Conservation (phyloP, 2,888 invertebrate genomes). For the Pomacea canaliculata region DNA sequence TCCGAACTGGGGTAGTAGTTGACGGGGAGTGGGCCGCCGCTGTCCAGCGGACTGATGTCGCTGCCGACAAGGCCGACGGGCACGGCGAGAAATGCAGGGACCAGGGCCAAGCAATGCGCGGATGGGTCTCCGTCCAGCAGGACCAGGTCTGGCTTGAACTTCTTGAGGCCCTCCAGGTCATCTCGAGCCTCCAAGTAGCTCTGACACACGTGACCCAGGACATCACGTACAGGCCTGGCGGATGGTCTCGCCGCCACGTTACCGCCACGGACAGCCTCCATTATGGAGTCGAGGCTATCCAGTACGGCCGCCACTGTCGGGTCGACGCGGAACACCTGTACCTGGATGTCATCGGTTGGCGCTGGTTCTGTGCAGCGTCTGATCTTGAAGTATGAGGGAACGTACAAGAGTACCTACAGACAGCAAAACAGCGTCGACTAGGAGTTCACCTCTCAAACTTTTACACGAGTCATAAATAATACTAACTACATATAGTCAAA, state of each 20-base stretch:
- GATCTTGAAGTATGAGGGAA: conserved; percentile 21
- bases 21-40: conserved; percentile 10
- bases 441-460: background rate
- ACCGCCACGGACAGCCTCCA: background rate
- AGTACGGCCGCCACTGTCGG: too few species aligned
- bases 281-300: background rate
- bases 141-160: conserved; percentile 11
- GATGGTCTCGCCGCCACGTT: conserved; percentile 1
- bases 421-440: too few species aligned
- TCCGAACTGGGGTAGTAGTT: conserved; percentile 16
- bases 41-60: conserved; percentile 15
- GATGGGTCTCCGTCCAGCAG: conserved; percentile 9
- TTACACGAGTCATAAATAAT: background rate
- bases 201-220: conserved; percentile 3
- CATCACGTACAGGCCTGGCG: conserved; percentile 4
- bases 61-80: conserved; percentile 13
- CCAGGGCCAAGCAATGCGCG: conserved; percentile 16
- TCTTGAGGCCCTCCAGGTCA: conserved; percentile 19
- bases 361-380: conserved; percentile 21
- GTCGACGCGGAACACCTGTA: conserved; percentile 1
- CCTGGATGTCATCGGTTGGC: conserved; percentile 2
- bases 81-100: conserved; percentile 17
- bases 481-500: too few species aligned
- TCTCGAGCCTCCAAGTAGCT: conserved; percentile 16
- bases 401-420: conserved; percentile 18